Evolutionary conservation across 2,888 invertebrate species (phyloP).

Genomic region (Agapostemon virescens): DNA sequence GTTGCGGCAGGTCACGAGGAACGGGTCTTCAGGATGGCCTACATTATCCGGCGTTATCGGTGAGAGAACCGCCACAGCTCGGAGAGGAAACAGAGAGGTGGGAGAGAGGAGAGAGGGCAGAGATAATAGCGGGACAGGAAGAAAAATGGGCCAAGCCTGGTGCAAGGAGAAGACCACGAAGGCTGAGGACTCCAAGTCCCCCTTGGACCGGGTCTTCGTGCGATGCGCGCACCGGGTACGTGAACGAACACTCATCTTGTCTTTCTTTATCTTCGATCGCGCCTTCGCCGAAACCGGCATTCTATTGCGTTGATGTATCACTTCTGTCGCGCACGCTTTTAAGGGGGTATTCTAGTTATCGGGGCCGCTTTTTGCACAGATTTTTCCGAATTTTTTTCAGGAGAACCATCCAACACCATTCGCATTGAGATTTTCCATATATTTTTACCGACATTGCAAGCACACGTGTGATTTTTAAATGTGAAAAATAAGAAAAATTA

Average conservation of each 20-base stretch:
- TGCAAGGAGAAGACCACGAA: slow-evolving; percentile 78
- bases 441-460: not conserved
- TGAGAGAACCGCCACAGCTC: slow-evolving; percentile 56
- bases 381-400: not conserved
- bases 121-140: slow-evolving; percentile 45
- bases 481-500: not conserved
- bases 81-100: slow-evolving; percentile 28
- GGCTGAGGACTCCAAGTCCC: slow-evolving; percentile 80
- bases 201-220: slow-evolving; percentile 79
- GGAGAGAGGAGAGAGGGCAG: slow-evolving; percentile 34
- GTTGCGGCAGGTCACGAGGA: slow-evolving; percentile 75
- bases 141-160: slow-evolving; percentile 79
- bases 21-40: slow-evolving; percentile 73
- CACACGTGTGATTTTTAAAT: not conserved
- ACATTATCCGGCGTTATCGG: slow-evolving; percentile 68
- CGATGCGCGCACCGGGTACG: slow-evolving; percentile 79
- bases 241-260: slow-evolving; percentile 28
- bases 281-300: not conserved
- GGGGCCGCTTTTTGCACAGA: not conserved
- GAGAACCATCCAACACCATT: not conserved
- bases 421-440: not conserved
- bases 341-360: not conserved
- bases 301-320: not conserved
- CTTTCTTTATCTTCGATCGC: slow-evolving; percentile 4
- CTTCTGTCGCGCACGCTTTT: not conserved